These are phyloP conservation scores for Diogma glabrata DNA, from an alignment of 2,888 invertebrate genomes.

Conservation along the genomic window DNA sequence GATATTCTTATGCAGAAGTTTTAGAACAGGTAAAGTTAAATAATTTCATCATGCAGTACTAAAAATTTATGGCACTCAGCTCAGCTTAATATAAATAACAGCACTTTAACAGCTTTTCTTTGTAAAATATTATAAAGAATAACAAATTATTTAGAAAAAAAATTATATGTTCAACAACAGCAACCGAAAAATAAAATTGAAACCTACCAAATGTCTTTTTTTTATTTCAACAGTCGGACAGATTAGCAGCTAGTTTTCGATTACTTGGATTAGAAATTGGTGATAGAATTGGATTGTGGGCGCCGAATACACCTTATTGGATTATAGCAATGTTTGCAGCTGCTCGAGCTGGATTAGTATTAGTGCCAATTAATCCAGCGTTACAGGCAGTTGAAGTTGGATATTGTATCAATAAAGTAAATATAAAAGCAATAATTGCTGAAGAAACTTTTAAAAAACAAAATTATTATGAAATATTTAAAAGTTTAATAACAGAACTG, in stretches of 20 bases:
- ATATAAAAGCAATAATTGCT: slow-evolving; percentile 52
- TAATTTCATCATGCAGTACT: too few relatives aligned
- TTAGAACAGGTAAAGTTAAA: too few relatives aligned
- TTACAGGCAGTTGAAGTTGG: slow-evolving; percentile 57
- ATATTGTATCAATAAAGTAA: slow-evolving; percentile 60
- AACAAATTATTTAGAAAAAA: too few relatives aligned
- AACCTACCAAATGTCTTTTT: too few relatives aligned
- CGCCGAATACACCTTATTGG: slow-evolving; percentile 70
- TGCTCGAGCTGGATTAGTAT: slow-evolving; percentile 55
- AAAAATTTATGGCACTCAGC: too few relatives aligned
- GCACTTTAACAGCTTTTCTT: too few relatives aligned
- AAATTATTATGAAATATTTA: slow-evolving; percentile 54
- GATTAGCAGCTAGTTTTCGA: slow-evolving; percentile 58
- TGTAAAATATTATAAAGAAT: too few relatives aligned
- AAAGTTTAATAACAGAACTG: slow-evolving; percentile 47
- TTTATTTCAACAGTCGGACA: too few relatives aligned
- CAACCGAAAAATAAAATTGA: slow-evolving; percentile 35
- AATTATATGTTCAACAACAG: slow-evolving; percentile 46
- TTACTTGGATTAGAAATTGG: slow-evolving; percentile 55
- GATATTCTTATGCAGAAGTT: too few relatives aligned
- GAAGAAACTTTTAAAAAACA: slow-evolving; percentile 49
- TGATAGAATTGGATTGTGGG: slow-evolving; percentile 69
- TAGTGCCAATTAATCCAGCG: slow-evolving; percentile 64
- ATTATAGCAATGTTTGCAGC: slow-evolving; percentile 56
- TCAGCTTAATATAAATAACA: too few relatives aligned